Base-by-base conservation (phyloP, 1,140 invertebrate genomes). In the Drosophila erecta region DNA sequence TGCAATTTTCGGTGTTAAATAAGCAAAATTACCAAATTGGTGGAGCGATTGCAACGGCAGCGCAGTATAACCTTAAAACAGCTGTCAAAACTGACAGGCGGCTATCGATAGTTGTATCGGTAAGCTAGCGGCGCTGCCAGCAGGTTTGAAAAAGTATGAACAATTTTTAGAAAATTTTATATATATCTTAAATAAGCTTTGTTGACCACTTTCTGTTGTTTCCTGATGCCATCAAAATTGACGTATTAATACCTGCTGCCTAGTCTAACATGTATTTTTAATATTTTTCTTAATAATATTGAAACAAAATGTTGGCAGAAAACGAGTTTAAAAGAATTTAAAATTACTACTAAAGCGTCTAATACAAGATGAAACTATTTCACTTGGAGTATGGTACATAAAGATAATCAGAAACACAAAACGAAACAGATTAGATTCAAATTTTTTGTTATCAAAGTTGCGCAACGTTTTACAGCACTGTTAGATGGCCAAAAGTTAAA, bases 41-140 rank as follows among this genome's bases (percentile, higher is more conserved):
- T 67, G 49, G 30, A 46, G 70, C 58, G 55, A 66, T 73, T 81
- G 59, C 64, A 83, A 33, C n/a, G 27, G 33, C 15, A 79, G 69
- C 73, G 74, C 67, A 71, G 69, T 84, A 89, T 89, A 89, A 89
- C 84, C 84, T 89, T 84, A 89, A 89, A 89, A 50, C 84, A 89
- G 84, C 84, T 89, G 85, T 89, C 84, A 89, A 75, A 61, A 60
- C 40, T 74, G 67, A 79, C 66, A 76, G 10, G 22, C 49, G n/a
- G 20, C 10, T 70, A 74, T 73, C 74, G 74, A 81, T 81, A 73
- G n/a, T 43, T 11, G 2, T 35, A 55, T 46, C 11, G 51, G 54
- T 58, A 41, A 40, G 37, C 11, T 10, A 4, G 2, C 20, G 67
- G 76, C 56, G 76, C 33, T 81, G 72, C 27, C 50, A 71, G 33